These are phyloP conservation scores for Gerris lacustris DNA, from an alignment of 2,888 invertebrate genomes.

Conservation along the genomic window DNA sequence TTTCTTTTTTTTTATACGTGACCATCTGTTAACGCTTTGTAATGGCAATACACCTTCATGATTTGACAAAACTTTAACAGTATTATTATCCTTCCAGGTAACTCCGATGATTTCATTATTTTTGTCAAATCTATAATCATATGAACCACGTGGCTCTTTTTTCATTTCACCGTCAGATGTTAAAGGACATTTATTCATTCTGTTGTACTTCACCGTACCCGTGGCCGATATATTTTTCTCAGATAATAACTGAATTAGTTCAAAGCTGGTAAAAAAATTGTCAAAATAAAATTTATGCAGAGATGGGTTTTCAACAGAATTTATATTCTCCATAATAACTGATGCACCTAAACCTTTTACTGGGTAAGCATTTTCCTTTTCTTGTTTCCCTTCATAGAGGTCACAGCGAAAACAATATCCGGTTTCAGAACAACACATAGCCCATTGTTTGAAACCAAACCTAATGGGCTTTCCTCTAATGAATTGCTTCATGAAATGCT, in stretches of 20 bases:
- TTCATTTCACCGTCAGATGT: constrained; percentile 11
- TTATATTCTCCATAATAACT: constrained; percentile 12
- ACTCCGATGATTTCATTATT: constrained; percentile 11
- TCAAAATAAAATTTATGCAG: constrained; percentile 15
- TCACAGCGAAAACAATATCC: background rate
- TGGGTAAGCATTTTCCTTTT: background rate
- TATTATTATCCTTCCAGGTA: constrained; percentile 13
- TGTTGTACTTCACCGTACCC: constrained; percentile 6
- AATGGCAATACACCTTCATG: constrained; percentile 12
- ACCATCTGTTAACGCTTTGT: constrained; percentile 7
- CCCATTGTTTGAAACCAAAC: constrained; percentile 9
- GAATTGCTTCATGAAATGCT: background rate
- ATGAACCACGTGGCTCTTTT: constrained; percentile 14
- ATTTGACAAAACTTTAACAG: constrained; percentile 15
- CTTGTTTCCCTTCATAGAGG: background rate
- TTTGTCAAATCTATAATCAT: constrained; percentile 11
- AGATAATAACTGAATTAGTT: constrained; percentile 12
- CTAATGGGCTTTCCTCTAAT: background rate
- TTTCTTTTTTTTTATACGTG: constrained; percentile 6
- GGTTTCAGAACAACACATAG: constrained; percentile 2
- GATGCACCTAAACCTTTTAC: constrained; percentile 2
- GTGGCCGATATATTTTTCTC: constrained; percentile 12
- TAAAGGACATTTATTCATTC: constrained; percentile 12
- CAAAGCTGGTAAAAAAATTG: constrained; percentile 13
- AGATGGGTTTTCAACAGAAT: constrained; percentile 7